These are phyloP conservation scores for Drosophila subobscura DNA, from an alignment of 1,140 invertebrate species.

Conservation along the genomic window DNA sequence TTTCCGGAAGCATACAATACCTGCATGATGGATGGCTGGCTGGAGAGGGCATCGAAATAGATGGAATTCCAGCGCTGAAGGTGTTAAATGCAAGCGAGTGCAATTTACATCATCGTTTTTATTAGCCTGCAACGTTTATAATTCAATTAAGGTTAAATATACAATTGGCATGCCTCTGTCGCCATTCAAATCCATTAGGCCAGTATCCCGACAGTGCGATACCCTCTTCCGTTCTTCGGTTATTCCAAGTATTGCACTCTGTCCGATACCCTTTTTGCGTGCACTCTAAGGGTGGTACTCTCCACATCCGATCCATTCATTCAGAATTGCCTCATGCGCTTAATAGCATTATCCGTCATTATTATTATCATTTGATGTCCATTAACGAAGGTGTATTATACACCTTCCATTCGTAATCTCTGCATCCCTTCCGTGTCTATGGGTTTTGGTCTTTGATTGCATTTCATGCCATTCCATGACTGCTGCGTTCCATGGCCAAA, in stretches of 20 bases:
- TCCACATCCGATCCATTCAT: no score
- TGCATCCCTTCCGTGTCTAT: no score
- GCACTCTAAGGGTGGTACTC: no score
- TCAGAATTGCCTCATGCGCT: no score
- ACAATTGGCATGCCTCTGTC: conserved; percentile 36
- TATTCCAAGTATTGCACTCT: not conserved
- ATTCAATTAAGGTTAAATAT: conserved; percentile 74
- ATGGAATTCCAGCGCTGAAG: conserved; percentile 75
- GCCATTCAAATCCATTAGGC: not conserved
- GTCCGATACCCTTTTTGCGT: no score
- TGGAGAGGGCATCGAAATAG: conserved; percentile 54
- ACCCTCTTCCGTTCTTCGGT: no score
- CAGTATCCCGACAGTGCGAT: no score
- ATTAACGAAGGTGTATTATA: no score
- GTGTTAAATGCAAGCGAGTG: conserved; percentile 76
- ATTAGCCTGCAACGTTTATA: conserved; percentile 76
- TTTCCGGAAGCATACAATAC: not conserved
- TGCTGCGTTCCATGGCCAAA: conserved; percentile 37
- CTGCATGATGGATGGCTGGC: not conserved
- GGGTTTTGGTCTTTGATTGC: not conserved
- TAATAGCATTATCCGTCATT: no score
- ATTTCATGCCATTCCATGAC: not conserved
- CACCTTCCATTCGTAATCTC: no score
- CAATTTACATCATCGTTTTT: conserved; percentile 81
- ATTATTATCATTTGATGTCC: no score